phyloP scores from a whole-genome alignment of 1,140 invertebrate species.

The Laupala kohalensis region DNA sequence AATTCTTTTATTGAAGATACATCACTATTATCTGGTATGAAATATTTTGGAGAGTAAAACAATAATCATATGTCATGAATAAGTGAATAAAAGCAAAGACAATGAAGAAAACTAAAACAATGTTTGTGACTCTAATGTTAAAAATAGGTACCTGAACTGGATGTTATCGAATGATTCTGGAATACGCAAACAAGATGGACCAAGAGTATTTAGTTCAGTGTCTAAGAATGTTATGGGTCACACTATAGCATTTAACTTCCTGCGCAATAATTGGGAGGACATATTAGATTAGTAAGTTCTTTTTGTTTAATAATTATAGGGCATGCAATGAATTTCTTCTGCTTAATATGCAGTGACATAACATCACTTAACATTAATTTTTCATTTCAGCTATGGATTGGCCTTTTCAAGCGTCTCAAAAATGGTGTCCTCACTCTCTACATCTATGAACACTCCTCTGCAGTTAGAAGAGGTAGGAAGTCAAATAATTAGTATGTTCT shows the following conservation, averaged over 20 bases:
- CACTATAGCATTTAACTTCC: conserved; percentile 21
- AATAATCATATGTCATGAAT: no score
- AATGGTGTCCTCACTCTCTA: conserved; percentile 25
- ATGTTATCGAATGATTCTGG: conserved; percentile 20
- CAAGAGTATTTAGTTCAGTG: conserved; percentile 22
- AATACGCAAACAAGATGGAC: conserved; percentile 28
- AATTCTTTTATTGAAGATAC: not conserved
- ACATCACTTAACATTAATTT: not conserved
- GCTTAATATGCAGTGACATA: not conserved
- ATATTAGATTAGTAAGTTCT: conserved; percentile 19
- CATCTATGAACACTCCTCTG: conserved; percentile 27
- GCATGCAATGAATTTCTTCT: not conserved
- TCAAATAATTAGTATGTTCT: conserved; percentile 2
- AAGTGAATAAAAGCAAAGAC: no score
- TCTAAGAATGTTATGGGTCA: conserved; percentile 24
- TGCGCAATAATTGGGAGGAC: conserved; percentile 19
- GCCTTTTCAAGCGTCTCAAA: conserved; percentile 26
- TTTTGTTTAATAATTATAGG: not conserved
- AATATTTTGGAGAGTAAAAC: not conserved
- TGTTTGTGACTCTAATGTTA: no score
- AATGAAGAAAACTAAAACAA: no score
- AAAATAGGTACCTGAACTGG: conserved; percentile 23
- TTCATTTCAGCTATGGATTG: conserved; percentile 23
- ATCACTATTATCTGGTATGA: no score
- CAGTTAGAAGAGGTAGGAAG: conserved; percentile 27